phyloP scores from a whole-genome alignment of 2,113 vertebrate species.

The Nanorana parkeri region DNA sequence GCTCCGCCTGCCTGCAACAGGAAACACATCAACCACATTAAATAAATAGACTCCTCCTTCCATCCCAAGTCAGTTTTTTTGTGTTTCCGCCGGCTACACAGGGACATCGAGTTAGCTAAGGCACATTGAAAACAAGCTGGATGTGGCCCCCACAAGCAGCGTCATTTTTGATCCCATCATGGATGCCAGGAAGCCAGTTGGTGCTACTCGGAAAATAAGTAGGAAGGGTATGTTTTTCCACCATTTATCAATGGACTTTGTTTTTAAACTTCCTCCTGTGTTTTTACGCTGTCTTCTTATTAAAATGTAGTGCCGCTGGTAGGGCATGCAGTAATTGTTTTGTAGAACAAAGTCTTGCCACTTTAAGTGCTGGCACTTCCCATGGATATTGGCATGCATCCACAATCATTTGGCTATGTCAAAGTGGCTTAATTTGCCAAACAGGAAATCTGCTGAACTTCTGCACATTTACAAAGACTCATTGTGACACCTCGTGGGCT shows the following conservation, averaged over 20 bases:
- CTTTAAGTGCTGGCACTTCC: not conserved
- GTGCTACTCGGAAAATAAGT: slow-evolving; percentile 74
- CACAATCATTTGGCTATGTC: not conserved
- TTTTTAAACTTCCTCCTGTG: too few species aligned
- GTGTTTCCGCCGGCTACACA: too few species aligned
- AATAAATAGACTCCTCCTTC: too few species aligned
- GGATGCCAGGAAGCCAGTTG: slow-evolving; percentile 83
- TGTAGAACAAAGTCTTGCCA: not conserved
- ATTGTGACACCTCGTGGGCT: not conserved
- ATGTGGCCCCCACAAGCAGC: slow-evolving; percentile 80
- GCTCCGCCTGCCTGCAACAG: too few species aligned
- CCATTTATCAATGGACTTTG: too few species aligned
- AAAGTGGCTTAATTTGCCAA: not conserved
- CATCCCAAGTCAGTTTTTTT: too few species aligned
- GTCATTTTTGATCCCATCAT: slow-evolving; percentile 82
- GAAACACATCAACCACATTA: too few species aligned
- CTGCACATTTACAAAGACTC: not conserved
- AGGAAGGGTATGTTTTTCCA: slow-evolving; percentile 78
- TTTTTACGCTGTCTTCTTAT: too few species aligned
- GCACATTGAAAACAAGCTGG: slow-evolving; percentile 91
- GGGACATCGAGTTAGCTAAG: too few species aligned
- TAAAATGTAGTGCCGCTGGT: too few species aligned
- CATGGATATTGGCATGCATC: not conserved
- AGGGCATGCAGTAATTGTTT: not conserved
- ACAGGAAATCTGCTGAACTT: not conserved